Base-by-base conservation (phyloP, 2,113 vertebrate species). In the Potamarius usumacintae region DNA sequence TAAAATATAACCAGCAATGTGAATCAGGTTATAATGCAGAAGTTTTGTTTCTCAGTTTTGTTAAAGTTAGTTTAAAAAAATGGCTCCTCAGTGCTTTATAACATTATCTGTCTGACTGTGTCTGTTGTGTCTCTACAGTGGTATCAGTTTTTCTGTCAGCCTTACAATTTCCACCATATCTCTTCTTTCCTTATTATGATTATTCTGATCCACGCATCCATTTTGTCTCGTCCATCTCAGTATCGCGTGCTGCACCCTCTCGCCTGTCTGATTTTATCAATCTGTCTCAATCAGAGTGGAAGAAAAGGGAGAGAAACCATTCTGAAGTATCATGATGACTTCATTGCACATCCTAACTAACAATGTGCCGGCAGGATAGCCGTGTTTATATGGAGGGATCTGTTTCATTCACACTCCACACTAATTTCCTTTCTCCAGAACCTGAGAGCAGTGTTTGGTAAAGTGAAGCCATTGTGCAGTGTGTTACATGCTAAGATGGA, bases 261-360 rank as follows among this genome's bases (percentile, higher is more conserved):
- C 25, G 82, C 62, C 82, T 83, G 62, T 83, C 62, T 67, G 82
- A 83, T 83, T 67, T 83, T 52, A 83, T 83, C 82, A 83, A 83
- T 83, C 82, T 67, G 42, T 83, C 82, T 83, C 82, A 83, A 83
- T 83, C 82, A 83, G 48, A 83, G 42, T 67, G 82, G 62, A 67
- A 62, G 82, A 52, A 50, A 48, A 83, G 81, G 22, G 12, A 63
- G 34, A 65, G 42, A 83, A 67, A n/a, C 62, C 82, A 18, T 67
- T 83, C 25, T 18, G 82, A 53, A 83, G 22, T 67, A 83, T 67
- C 82, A 83, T 83, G 62, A 83, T 67, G 62, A 83, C 82, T 83
- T 83, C 42, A 83, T 48, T 83, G 82, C 82, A 83, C 82, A 83
- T 83, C 25, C 82, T 67, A 83, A 82, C 79, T 42, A 82, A 83